Conservation (phyloP, 2,797 vertebrate genomes). For the Tapirus indicus region DNA sequence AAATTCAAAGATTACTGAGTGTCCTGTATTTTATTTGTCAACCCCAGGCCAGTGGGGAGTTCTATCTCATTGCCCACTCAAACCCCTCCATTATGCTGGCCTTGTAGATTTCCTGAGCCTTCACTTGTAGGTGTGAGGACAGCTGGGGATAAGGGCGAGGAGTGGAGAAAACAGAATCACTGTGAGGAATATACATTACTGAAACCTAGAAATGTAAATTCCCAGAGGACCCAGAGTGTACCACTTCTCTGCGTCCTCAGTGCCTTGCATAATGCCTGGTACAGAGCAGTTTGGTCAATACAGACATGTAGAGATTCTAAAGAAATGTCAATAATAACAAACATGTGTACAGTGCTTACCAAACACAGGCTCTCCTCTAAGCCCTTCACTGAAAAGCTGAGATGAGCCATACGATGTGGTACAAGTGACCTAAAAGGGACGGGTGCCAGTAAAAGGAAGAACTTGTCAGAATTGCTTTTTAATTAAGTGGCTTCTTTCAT, state of each 20-base stretch:
- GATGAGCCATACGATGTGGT: neutral
- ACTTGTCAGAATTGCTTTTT: neutral
- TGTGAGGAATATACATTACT: neutral
- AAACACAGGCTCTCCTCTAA: neutral
- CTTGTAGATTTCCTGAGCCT: neutral
- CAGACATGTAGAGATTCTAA: neutral
- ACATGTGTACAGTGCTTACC: neutral
- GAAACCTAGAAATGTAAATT: neutral
- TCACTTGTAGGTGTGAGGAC: neutral
- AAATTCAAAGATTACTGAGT: neutral
- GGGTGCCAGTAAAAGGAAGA: neutral
- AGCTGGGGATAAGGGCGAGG: neutral
- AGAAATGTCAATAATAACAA: neutral
- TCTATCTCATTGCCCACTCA: neutral
- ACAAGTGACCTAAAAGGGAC: no score
- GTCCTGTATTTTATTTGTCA: neutral
- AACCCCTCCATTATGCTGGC: no score
- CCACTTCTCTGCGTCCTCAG: neutral
- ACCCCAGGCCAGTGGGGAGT: no score
- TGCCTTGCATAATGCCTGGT: neutral
- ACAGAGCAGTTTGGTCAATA: neutral
- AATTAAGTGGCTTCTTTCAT: neutral
- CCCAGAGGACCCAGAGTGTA: neutral
- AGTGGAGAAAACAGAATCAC: neutral
- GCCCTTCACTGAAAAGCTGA: neutral